Evolutionary conservation across 1,140 invertebrate genomes (phyloP), one percentile per base, ranked within the genome.

Genomic region (Manduca sexta): DNA sequence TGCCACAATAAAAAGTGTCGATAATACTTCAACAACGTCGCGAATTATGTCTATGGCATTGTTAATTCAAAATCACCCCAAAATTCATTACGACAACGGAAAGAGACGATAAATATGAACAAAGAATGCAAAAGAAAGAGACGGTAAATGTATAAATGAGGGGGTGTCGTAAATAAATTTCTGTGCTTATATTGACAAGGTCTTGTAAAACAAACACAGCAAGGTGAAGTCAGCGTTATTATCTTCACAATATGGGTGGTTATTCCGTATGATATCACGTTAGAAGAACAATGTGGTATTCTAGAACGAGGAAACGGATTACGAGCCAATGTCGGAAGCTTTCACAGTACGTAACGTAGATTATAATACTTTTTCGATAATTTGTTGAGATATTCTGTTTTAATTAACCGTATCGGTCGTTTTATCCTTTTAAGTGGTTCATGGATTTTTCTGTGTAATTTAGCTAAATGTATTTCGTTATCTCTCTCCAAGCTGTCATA

Each of bases 111-210:
- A 38, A 43, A 48, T 49, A 35, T 8, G 16, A 40, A 38, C 10
- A 26, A 40, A 43, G 41, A 17, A 31, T 17, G 41, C 13, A 18
- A 50, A 34, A 33, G 56, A 65, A 43, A 41, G 56, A 49, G 63
- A 69, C 29, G 48, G 45, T 39, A 52, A 52, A 56, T 45, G 45
- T 47, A 44, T 64, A 64, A 70, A 64, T 62, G 54, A 64, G 64
- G 67, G 67, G 64, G 67, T 70, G 64, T 70, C 58, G 59, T 70
- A 70, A 70, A 65, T 70, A 58, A 64, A 67, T 67, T 67, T 67
- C 58, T 61, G 40, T 46, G 45, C 56, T 62, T 56, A 60, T 43
- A 60, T 56, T 61, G 60, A 64, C 61, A 62, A 60, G 48, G 56
- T 70, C 44, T 57, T 49, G 56, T 57, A 45, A 35, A 49, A 14